Evolutionary conservation across 2,888 invertebrate species (phyloP), one percentile per base, ranked within the genome.

Genomic region (Camptogramma bilineatum): DNA sequence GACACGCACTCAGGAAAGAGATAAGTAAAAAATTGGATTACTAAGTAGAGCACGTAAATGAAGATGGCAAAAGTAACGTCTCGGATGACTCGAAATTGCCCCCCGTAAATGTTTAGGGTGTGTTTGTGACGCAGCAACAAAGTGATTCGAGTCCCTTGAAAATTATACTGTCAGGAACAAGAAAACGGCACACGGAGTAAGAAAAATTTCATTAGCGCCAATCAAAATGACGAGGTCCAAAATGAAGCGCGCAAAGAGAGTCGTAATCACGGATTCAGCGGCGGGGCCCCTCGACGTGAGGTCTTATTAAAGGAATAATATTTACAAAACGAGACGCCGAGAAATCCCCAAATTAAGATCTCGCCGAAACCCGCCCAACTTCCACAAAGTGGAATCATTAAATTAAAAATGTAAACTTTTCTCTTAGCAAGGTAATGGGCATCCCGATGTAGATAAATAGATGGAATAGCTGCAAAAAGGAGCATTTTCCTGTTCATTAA

Each of bases 401-500:
- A 93, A 93, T 93, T 93, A 93, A 93, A 93, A 93, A 93, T 91
- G 92, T 91, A 92, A 93, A 93, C 93, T 93, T 93, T 93, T 93
- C 93, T 93, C 92, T 93, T 93, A 93, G 93, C 91, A 90, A 93
- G 91, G 93, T 93, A 93, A 93, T 93, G 93, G 93, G 93, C 93
- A 93, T 93, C 92, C 92, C 91, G 83, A 93, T 93, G 92, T 90
- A 91, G 93, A 93, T 93, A 93, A 93, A 93, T 93, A 93, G 92
- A 93, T 93, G 91, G 88, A 93, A 93, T 93, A 93, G 92, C 91
- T 92, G 91, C 91, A 91, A 93, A 91, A 93, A 93, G 93, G 91
- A 92, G 91, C 92, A 93, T 94, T 94, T 94, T 94, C 93, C 93
- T 93, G 93, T 94, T 94, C 93, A 94, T 94, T 94, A 94, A 94